Base-by-base conservation (phyloP, 2,888 invertebrate species). In the Phasia obesa region DNA sequence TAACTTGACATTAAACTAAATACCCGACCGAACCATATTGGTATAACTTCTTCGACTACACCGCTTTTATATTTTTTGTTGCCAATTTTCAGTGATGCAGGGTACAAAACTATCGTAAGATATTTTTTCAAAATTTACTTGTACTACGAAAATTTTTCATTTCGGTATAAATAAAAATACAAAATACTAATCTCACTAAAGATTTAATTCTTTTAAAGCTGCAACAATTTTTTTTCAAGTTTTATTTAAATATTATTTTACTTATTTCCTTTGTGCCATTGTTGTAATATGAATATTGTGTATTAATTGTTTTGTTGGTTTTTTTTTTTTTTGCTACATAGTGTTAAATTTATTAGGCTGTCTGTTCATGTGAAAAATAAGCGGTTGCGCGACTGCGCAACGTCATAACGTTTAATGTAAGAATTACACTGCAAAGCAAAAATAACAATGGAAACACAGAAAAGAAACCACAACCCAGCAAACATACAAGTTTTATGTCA, bases 381-480 rank as follows among this genome's bases (percentile, higher is more conserved):
- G 19, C 69, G 62, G 15, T 74, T 21, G 65, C 59, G 70, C 78
- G 78, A 60, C 78, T 83, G 82, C 78, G 82, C 70, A 78, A 60
- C 59, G 59, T 31, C 31, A 42, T 71, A 77, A 77, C 64, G 74
- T 62, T 53, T 67, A 44, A 64, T 74, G 57, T 70, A 51, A 70
- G 73, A 76, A 51, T 44, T 27, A 35, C 27, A 42, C 65, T 25
- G 17, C 23, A 49, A 15, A 47, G 35, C 19, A 60, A 62, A 21
- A 49, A 38, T n/a, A 42, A 53, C 5, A 42, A 49, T 23, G 49
- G 15, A 59, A 4, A 19, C 13, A 35, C 11, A 73, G 21, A 44
- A 38, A 35, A 11, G 23, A 53, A 70, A 65, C 21, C 70, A 44
- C 23, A 19, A 53, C 17, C n/a, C 44, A 47, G 44, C 17, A 17